Conservation (phyloP, 1,140 invertebrate genomes). For the Bathynomus jamesi region DNA sequence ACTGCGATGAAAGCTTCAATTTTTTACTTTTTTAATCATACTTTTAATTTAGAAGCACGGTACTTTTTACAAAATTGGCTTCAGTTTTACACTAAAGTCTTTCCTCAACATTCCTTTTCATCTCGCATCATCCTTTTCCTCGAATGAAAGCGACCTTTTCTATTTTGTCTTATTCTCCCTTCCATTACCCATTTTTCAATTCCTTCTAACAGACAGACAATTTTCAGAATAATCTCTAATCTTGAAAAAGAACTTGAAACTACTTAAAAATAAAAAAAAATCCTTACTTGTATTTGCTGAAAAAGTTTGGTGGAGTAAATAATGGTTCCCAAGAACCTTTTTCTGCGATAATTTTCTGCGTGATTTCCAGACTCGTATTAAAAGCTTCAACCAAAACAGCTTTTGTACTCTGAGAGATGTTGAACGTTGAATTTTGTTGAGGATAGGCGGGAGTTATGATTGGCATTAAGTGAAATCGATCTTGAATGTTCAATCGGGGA, state of each 20-base stretch:
- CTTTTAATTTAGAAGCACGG: too few species aligned
- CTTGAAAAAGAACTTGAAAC: not conserved
- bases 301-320: conserved; percentile 94
- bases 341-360: conserved; percentile 32
- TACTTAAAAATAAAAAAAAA: conserved; percentile 6
- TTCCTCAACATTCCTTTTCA: too few species aligned
- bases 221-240: conserved; percentile 6
- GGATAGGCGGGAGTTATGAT: conserved; percentile 99
- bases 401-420: conserved; percentile 87
- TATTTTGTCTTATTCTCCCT: too few species aligned
- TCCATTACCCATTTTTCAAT: too few species aligned
- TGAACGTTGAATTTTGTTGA: conserved; percentile 99
- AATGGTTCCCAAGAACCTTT: conserved; percentile 79
- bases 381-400: conserved; percentile 93
- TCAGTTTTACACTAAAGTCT: too few species aligned
- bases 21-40: too few species aligned
- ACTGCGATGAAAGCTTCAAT: too few species aligned
- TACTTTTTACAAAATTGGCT: too few species aligned
- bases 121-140: too few species aligned
- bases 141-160: too few species aligned
- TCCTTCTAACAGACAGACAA: conserved; percentile 2
- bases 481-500: conserved; percentile 78
- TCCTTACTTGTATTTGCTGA: conserved; percentile 74
- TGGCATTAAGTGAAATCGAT: conserved; percentile 96
- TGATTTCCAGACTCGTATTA: conserved; percentile 48